Evolutionary conservation across 2,113 vertebrate genomes (phyloP).

Genomic region (Guaruba guarouba): DNA sequence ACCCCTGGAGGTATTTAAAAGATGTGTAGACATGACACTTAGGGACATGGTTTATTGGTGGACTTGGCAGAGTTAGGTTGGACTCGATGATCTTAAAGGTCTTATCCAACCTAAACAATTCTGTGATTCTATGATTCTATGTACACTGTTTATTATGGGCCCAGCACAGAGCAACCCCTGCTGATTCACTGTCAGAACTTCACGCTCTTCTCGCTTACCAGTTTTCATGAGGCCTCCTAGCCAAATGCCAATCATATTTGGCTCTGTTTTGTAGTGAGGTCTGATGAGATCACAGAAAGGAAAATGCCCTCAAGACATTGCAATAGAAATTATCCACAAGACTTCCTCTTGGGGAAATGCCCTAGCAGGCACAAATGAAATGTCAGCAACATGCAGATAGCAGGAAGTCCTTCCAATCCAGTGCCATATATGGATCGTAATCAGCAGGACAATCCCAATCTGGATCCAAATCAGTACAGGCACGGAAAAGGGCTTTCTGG

Average conservation of each 20-base stretch:
- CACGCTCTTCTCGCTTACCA: accelerated
- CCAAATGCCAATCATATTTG: conserved; percentile 57
- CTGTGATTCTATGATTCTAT: background rate
- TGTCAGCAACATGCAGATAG: background rate
- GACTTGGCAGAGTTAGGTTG: background rate
- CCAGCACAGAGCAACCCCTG: background rate
- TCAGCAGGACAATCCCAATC: background rate
- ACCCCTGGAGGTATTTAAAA: background rate
- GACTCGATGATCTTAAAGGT: background rate
- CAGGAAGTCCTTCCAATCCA: background rate
- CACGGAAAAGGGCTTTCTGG: background rate
- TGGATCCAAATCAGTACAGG: conserved; percentile 5
- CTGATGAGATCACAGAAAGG: conserved; percentile 50
- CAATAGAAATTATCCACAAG: conserved; percentile 28
- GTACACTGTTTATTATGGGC: background rate
- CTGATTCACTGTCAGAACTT: conserved; percentile 14
- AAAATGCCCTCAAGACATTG: conserved; percentile 39
- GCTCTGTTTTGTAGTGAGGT: conserved; percentile 9
- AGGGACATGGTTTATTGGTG: background rate
- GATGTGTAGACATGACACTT: background rate
- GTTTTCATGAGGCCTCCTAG: background rate
- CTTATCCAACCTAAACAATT: background rate
- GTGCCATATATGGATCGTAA: conserved; percentile 10
- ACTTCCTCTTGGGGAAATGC: conserved; percentile 57
- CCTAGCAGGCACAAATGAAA: conserved; percentile 18